Base-by-base conservation (phyloP, 2,113 vertebrate species). In the Entelurus aequoreus region DNA sequence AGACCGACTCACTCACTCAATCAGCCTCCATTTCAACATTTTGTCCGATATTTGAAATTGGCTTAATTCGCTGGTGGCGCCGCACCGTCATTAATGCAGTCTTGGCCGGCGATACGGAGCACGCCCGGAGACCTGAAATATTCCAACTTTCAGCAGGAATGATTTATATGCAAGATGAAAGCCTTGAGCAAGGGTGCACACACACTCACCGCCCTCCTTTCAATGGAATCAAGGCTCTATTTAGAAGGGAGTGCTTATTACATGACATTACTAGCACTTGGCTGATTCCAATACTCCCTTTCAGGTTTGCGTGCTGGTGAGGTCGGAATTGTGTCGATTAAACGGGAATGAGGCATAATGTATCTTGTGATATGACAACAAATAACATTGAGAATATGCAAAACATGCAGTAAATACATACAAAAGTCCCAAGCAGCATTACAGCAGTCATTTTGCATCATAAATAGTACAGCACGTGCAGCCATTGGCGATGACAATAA, bases 251-350 rank as follows among this genome's bases (percentile, higher is more conserved):
- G 81, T 79, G 85, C 87, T 90, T 86, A 88, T 89, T 89, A 84
- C 86, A 88, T 89, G 88, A 84, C 86, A 88, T 90, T 86, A 88
- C 80, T 80, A 82, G 81, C 84, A 87, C 85, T 90, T 86, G 84
- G 78, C 85, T 86, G 83, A 89, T 88, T 83, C 87, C 16, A 19
- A 11, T 37, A 69, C 80, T 70, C 28, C 60, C 60, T 78, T 71
- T 80, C 69, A 63, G 60, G 66, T 84, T 83, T 72, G 78, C 51
- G 54, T 78, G 68, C 76, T 58, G 60, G 58, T 67, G 57, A 58
- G 72, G 58, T 80, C 77, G 66, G 73, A 85, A 84, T 86, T 77
- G 76, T 84, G 74, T 71, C 78, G 85, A 87, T 88, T 87, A 86
- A 85, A 83, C n/a, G 52, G 55, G 10, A 57, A 10, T 7, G 55